phyloP scores from a whole-genome alignment of 1,140 invertebrate genomes.

The Ceratina calcarata region DNA sequence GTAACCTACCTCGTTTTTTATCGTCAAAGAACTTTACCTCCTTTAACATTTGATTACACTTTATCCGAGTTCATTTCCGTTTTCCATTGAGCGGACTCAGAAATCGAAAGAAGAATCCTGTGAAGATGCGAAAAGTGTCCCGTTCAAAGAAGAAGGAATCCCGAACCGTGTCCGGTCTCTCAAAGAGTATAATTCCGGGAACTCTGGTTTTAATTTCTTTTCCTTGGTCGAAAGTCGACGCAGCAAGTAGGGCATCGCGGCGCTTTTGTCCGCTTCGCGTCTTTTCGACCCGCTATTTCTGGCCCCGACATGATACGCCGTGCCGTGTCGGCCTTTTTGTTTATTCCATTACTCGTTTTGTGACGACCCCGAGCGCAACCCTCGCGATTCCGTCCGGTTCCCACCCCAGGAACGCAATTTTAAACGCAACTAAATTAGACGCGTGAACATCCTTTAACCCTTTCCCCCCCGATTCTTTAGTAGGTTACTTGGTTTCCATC shows the following conservation, averaged over 20 bases:
- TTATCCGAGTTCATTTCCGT: too few relatives aligned
- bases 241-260: constrained; percentile 31
- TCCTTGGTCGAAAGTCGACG: not conserved
- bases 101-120: too few relatives aligned
- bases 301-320: not conserved
- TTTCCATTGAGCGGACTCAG: too few relatives aligned
- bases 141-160: too few relatives aligned
- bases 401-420: constrained; percentile 18
- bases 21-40: too few relatives aligned
- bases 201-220: not conserved
- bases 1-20: not conserved
- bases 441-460: too few relatives aligned
- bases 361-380: not conserved
- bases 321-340: not conserved
- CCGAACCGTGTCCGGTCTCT: not conserved
- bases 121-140: too few relatives aligned
- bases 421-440: not conserved
- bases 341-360: constrained; percentile 14
- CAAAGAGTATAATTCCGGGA: not conserved
- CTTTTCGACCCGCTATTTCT: constrained; percentile 31
- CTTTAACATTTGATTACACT: too few relatives aligned
- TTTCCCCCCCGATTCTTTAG: not conserved
- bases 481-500: constrained; percentile 9
- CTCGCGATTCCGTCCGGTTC: not conserved
- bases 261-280: constrained; percentile 10